Conservation (phyloP, 2,113 vertebrate species). For the Alectura lathami region DNA sequence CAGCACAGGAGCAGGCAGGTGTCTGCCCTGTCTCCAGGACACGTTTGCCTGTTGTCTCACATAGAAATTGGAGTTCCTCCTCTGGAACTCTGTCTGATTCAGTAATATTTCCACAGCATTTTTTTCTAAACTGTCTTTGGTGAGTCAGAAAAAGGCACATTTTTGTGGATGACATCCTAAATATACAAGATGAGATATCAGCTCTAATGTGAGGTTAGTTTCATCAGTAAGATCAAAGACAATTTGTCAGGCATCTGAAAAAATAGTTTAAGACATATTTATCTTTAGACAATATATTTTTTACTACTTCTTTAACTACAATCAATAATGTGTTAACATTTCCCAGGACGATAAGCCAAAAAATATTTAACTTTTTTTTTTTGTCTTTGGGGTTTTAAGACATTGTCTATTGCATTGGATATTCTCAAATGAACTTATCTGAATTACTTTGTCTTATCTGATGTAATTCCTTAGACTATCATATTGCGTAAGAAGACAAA, state of each 20-base stretch:
- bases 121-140: not conserved
- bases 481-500: not conserved
- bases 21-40: not conserved
- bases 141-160: not conserved
- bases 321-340: not conserved
- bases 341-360: not conserved
- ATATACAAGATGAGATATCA: not conserved
- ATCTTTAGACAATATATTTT: not conserved
- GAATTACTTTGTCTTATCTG: not conserved
- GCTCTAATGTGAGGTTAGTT: not conserved
- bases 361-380: not conserved
- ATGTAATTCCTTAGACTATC: not conserved
- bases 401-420: not conserved
- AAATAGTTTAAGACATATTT: not conserved
- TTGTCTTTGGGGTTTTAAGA: not conserved
- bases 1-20: not conserved
- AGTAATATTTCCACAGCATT: not conserved
- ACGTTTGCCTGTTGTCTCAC: not conserved
- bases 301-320: not conserved
- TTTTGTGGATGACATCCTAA: not conserved
- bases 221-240: constrained; percentile 20
- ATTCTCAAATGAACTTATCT: not conserved
- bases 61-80: not conserved
- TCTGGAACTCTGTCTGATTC: not conserved
- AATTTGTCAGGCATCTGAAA: not conserved